A percentile compares a stretch with the other conserved stretches of the same genome.
These are phyloP conservation scores for Paradoxurus hermaphroditus DNA, from an alignment of 2,113 vertebrate species.

Conservation along the genomic window DNA sequence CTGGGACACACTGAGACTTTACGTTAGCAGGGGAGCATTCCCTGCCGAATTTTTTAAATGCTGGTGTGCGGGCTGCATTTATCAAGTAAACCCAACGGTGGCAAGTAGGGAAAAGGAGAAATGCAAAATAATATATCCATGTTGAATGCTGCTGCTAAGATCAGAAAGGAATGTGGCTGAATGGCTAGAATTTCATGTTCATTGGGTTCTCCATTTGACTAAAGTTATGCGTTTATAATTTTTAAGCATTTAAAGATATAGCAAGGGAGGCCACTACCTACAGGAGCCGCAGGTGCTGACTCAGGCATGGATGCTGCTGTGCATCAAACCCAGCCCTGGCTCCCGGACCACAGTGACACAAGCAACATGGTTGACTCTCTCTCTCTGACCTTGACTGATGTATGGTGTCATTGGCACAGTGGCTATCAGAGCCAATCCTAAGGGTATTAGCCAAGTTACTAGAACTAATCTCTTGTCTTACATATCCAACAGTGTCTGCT, in stretches of 20 bases:
- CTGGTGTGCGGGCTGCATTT: accelerated
- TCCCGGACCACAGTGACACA: no score
- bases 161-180: neutral
- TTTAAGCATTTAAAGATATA: neutral
- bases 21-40: neutral
- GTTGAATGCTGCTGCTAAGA: neutral
- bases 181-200: neutral
- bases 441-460: neutral
- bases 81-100: neutral
- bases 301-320: neutral
- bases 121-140: accelerated
- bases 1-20: neutral
- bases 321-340: neutral
- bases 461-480: neutral
- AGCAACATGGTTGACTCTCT: accelerated
- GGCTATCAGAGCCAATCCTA: neutral
- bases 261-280: neutral
- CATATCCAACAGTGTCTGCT: no score
- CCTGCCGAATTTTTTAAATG: neutral
- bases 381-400: neutral
- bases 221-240: neutral
- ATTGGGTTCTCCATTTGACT: neutral
- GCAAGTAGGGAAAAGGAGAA: neutral
- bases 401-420: no score
- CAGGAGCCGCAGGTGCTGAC: neutral